phyloP scores from a whole-genome alignment of 2,888 invertebrate genomes.

The Oscheius myriophilus region DNA sequence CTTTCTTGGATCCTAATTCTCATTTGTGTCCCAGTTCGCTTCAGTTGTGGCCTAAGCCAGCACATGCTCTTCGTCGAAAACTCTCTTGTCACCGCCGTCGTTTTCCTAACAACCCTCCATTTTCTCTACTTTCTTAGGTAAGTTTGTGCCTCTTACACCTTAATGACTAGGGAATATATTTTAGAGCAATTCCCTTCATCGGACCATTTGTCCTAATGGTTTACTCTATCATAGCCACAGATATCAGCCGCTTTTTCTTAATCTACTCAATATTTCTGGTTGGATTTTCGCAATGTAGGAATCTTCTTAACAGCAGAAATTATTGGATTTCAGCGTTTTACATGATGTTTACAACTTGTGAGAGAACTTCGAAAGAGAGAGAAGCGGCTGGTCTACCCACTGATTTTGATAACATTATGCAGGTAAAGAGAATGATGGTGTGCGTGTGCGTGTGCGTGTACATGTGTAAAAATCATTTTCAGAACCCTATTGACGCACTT shows the following conservation, averaged over 20 bases:
- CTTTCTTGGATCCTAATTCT: constrained; percentile 89
- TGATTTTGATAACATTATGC: constrained; percentile 31
- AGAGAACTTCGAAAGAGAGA: constrained; percentile 24
- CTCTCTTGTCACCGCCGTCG: constrained; percentile 36
- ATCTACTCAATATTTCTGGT: constrained; percentile 96
- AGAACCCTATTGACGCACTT: constrained; percentile 45
- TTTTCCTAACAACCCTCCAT: constrained; percentile 46
- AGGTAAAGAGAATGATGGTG: not conserved
- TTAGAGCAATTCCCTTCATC: constrained; percentile 76
- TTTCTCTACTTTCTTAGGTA: constrained; percentile 39
- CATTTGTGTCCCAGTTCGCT: constrained; percentile 76
- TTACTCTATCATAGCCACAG: constrained; percentile 96
- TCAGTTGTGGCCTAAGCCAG: constrained; percentile 71
- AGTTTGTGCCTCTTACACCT: not conserved
- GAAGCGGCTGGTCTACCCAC: constrained; percentile 1
- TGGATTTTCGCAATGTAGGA: constrained; percentile 87
- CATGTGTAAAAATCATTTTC: too few relatives aligned
- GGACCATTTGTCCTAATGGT: constrained; percentile 99
- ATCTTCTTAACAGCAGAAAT: not conserved
- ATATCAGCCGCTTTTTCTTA: constrained; percentile 86
- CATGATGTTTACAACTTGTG: constrained; percentile 84
- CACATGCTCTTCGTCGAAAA: constrained; percentile 48
- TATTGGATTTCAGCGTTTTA: constrained; percentile 76
- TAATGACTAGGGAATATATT: constrained; percentile 26
- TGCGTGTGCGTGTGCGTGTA: not conserved